A percentile compares a stretch with the other conserved stretches of the same genome.
Conservation (phyloP, 2,113 vertebrate genomes). For the Caranx melampygus region DNA sequence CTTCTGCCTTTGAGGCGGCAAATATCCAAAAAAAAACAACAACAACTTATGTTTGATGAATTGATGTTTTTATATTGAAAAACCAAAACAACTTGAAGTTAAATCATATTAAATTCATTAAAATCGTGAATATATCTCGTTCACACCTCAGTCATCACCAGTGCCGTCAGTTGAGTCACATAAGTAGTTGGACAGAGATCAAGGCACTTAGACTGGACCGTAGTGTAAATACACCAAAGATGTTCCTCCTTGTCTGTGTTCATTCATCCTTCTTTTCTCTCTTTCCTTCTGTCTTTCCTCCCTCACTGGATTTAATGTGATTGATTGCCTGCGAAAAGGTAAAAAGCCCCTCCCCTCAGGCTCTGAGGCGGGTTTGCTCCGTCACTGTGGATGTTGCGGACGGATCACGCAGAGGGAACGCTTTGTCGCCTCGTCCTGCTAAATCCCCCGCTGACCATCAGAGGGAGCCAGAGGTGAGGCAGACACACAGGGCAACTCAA, state of each 20-base stretch:
- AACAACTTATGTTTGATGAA: too few relatives aligned
- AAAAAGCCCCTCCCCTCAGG: conserved; percentile 5
- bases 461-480: conserved; percentile 17
- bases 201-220: too few relatives aligned
- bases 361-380: conserved; percentile 28
- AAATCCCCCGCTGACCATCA: not conserved
- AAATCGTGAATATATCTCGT: too few relatives aligned
- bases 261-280: conserved; percentile 54
- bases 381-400: conserved; percentile 60
- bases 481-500: conserved; percentile 2
- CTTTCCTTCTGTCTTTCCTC: conserved; percentile 15
- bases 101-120: too few relatives aligned
- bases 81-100: too few relatives aligned
- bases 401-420: not conserved
- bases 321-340: conserved; percentile 31
- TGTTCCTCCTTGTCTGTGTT: not conserved
- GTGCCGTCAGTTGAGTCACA: too few relatives aligned
- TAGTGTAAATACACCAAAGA: not conserved
- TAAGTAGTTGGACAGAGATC: too few relatives aligned
- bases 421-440: too few relatives aligned
- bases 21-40: too few relatives aligned
- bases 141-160: too few relatives aligned
- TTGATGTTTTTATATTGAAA: too few relatives aligned
- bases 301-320: conserved; percentile 22
- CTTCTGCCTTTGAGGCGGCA: too few relatives aligned